A percentile compares a stretch with the other conserved stretches of the same genome.
Conservation (phyloP, 2,113 vertebrate genomes). For the Perognathus longimembris region DNA sequence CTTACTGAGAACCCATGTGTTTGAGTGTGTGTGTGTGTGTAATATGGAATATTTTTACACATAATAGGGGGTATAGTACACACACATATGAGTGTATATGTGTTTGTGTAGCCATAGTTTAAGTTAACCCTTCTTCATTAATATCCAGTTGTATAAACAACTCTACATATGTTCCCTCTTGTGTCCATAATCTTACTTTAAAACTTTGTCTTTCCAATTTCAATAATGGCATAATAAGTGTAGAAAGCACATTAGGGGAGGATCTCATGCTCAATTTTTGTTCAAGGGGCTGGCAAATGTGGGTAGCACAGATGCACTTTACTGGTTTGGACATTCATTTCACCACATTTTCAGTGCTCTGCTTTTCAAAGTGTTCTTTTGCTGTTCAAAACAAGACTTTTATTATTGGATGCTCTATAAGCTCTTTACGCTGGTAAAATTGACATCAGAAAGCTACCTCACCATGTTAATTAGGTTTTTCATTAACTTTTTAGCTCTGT, state of each 20-base stretch:
- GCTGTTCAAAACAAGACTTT: slow-evolving; percentile 43
- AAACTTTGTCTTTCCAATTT: too few species aligned
- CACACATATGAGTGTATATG: too few species aligned
- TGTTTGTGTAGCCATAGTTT: too few species aligned
- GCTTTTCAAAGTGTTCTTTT: slow-evolving; percentile 5
- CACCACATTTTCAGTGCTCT: slow-evolving; percentile 8
- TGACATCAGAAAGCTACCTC: slow-evolving; percentile 39
- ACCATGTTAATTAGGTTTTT: slow-evolving; percentile 66
- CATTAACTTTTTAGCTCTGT: slow-evolving; percentile 62
- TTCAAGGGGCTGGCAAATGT: background rate
- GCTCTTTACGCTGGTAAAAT: slow-evolving; percentile 33
- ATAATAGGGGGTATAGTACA: too few species aligned
- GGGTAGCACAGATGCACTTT: background rate
- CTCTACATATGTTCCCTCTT: too few species aligned
- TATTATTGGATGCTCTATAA: slow-evolving; percentile 33
- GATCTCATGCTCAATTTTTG: background rate
- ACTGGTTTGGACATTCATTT: background rate
- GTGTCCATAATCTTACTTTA: too few species aligned
- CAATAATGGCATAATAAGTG: too few species aligned
- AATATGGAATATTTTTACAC: too few species aligned
- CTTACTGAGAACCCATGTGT: too few species aligned
- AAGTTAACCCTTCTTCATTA: too few species aligned
- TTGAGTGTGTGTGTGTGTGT: too few species aligned
- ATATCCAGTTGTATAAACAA: too few species aligned
- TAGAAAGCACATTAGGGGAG: background rate